Percentiles rank a stretch among this genome's conserved stretches.
Conservation (phyloP, 1,140 invertebrate species). For the Drosophila sp. region DNA sequence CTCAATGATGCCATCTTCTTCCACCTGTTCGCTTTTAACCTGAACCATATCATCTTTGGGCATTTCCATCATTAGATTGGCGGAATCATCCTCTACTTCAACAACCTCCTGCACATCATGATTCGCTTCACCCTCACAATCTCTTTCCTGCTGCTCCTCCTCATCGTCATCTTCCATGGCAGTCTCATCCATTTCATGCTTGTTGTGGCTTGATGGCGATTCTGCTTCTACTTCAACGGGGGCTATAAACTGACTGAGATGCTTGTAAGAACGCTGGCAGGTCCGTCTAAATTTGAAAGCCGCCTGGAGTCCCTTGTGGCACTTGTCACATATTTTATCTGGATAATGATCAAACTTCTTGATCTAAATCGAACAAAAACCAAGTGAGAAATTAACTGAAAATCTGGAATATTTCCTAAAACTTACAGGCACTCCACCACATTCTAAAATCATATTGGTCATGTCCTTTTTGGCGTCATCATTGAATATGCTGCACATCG, state of each 20-base stretch:
- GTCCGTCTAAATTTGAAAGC: conserved; percentile 68
- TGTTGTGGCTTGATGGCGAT: not conserved
- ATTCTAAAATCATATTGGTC: conserved; percentile 78
- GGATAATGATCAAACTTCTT: conserved; percentile 79
- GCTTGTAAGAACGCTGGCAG: conserved; percentile 75
- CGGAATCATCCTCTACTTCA: conserved; percentile 12
- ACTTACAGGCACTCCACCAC: conserved; percentile 78
- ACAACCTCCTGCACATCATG: conserved; percentile 13
- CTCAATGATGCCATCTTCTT: conserved; percentile 70
- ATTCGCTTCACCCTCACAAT: conserved; percentile 6
- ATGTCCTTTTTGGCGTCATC: conserved; percentile 74
- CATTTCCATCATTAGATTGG: conserved; percentile 32
- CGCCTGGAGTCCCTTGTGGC: conserved; percentile 61
- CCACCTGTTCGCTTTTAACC: conserved; percentile 62
- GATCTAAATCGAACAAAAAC: conserved; percentile 44
- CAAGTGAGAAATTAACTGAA: not conserved
- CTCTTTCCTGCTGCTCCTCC: conserved; percentile 8
- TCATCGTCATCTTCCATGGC: conserved; percentile 10
- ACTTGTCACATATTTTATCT: conserved; percentile 76
- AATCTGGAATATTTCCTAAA: not conserved
- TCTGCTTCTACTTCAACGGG: conserved; percentile 67
- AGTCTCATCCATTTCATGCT: not conserved
- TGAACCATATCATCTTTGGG: conserved; percentile 54
- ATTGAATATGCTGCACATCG: conserved; percentile 75
- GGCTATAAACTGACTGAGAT: conserved; percentile 73